Evolutionary conservation across 2,113 vertebrate species (phyloP).

Genomic region (Sitta europaea): DNA sequence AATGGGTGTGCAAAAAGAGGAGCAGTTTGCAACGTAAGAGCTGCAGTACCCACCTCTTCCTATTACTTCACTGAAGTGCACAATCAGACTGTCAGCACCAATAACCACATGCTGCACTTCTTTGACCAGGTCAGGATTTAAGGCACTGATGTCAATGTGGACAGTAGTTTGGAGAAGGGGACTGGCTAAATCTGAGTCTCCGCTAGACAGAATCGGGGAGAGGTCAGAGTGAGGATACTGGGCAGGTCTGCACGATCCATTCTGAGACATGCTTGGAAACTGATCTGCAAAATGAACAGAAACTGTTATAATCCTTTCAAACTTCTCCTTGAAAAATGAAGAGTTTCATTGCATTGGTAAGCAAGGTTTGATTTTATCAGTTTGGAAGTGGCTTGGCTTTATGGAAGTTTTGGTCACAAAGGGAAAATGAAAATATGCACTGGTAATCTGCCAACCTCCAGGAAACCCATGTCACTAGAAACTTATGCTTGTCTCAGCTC

Average conservation of each 20-base stretch:
- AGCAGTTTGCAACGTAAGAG: background rate
- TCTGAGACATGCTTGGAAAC: slow-evolving; percentile 86
- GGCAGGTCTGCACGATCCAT: slow-evolving; percentile 82
- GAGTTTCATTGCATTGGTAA: background rate
- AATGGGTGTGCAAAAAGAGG: background rate
- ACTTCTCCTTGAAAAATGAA: background rate
- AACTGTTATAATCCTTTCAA: background rate
- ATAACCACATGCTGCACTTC: slow-evolving; percentile 96
- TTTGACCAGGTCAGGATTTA: slow-evolving; percentile 93
- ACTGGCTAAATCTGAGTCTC: slow-evolving; percentile 88
- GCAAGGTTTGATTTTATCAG: background rate
- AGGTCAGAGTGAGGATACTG: slow-evolving; percentile 88
- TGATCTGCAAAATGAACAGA: slow-evolving; percentile 81
- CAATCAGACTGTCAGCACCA: slow-evolving; percentile 86
- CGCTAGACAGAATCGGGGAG: slow-evolving; percentile 82
- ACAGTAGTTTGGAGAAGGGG: slow-evolving; percentile 87
- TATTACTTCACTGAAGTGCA: slow-evolving; percentile 92
- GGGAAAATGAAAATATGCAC: slow-evolving; percentile 41
- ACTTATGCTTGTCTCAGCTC: background rate
- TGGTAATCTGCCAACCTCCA: slow-evolving; percentile 6
- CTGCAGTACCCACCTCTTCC: slow-evolving; percentile 87
- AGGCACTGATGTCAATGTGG: slow-evolving; percentile 88
- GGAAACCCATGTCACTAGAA: background rate
- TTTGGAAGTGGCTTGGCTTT: background rate
- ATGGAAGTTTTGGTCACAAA: background rate